phyloP scores from a whole-genome alignment of 2,113 vertebrate species.

The Rhinopomastus cyanomelas region DNA sequence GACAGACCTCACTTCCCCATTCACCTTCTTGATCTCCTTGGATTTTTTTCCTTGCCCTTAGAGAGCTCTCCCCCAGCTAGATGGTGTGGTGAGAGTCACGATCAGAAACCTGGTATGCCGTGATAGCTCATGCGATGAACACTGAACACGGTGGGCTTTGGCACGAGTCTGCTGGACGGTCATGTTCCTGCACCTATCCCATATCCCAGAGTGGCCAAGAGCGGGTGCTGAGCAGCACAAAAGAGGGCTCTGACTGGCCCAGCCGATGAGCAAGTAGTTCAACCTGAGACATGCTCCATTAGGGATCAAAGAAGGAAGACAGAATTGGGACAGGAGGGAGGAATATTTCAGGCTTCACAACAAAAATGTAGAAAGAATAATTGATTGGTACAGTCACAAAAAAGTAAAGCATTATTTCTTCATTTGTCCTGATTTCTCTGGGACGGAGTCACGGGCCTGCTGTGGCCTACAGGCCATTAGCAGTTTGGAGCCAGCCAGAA shows the following conservation, averaged over 20 bases:
- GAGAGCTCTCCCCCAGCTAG: background rate
- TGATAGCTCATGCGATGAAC: background rate
- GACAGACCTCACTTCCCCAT: background rate
- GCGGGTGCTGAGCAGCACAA: background rate
- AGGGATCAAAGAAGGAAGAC: background rate
- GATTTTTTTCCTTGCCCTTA: background rate
- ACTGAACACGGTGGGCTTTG: background rate
- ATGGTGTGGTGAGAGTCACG: background rate
- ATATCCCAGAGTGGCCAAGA: background rate
- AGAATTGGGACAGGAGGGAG: background rate
- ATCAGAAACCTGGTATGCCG: background rate
- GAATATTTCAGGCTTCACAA: background rate
- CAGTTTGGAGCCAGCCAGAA: too few relatives aligned
- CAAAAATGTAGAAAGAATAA: conserved; percentile 27
- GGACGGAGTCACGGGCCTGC: too few relatives aligned
- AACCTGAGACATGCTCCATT: background rate
- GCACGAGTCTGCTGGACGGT: background rate
- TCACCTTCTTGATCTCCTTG: background rate
- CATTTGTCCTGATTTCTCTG: too few relatives aligned
- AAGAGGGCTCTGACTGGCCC: background rate
- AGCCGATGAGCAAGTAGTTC: background rate
- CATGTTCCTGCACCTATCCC: background rate
- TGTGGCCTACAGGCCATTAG: too few relatives aligned
- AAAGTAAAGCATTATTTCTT: background rate
- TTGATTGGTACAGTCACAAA: conserved; percentile 31